phyloP scores from a whole-genome alignment of 2,113 vertebrate species.

The Lota lota region DNA sequence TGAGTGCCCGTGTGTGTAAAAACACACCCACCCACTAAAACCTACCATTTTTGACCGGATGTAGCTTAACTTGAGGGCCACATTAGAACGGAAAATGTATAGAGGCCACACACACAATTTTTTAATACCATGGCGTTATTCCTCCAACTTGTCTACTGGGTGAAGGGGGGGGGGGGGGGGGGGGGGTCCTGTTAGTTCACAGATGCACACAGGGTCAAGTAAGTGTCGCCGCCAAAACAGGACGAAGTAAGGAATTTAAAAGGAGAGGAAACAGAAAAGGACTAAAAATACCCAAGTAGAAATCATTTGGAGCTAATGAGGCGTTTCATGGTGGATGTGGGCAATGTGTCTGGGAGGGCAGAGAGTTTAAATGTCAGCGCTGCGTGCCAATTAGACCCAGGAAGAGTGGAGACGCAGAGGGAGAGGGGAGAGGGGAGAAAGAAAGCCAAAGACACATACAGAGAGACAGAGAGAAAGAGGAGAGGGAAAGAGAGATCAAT shows the following conservation, averaged over 20 bases:
- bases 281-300: conserved; percentile 3
- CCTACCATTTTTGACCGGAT: background rate
- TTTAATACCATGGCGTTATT: background rate
- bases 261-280: background rate
- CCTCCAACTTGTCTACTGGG: conserved; percentile 8
- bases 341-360: conserved; percentile 41
- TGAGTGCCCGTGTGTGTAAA: too few species aligned
- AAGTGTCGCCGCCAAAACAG: conserved; percentile 3
- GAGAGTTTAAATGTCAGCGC: conserved; percentile 59
- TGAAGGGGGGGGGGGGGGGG: too few species aligned
- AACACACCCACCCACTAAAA: background rate
- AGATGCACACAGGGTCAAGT: conserved; percentile 13
- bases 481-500: background rate
- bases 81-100: background rate
- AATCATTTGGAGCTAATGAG: conserved; percentile 57
- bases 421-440: background rate
- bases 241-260: conserved; percentile 16
- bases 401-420: conserved; percentile 27
- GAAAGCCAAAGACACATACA: too few species aligned
- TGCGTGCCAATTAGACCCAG: conserved; percentile 57
- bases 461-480: background rate
- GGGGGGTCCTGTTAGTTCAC: background rate
- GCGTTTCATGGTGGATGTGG: conserved; percentile 37
- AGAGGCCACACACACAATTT: too few species aligned
- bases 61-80: background rate